phyloP scores from a whole-genome alignment of 2,797 vertebrate species.

The Trematomus bernacchii region DNA sequence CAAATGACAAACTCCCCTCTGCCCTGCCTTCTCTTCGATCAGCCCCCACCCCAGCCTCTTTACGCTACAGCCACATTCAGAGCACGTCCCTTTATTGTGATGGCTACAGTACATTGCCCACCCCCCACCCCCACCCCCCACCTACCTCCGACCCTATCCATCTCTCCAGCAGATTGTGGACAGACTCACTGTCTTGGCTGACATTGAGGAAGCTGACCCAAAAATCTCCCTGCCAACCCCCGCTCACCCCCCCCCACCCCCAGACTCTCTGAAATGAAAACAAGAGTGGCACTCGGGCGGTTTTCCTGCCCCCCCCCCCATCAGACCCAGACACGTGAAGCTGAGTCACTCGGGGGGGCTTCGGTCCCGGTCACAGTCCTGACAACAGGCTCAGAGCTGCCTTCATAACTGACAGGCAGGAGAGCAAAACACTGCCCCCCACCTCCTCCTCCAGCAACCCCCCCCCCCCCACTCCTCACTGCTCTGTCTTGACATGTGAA shows the following conservation, averaged over 20 bases:
- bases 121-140: slow-evolving; percentile 5
- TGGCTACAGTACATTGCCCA: slow-evolving; percentile 39
- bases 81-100: slow-evolving; percentile 74
- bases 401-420: slow-evolving; percentile 60
- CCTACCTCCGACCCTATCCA: slow-evolving; percentile 31
- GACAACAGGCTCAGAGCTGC: slow-evolving; percentile 56
- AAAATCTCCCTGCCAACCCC: slow-evolving; percentile 46
- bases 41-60: slow-evolving; percentile 28
- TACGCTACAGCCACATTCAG: slow-evolving; percentile 59
- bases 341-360: slow-evolving; percentile 62
- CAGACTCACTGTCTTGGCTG: slow-evolving; percentile 76
- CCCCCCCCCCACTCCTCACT: not conserved
- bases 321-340: slow-evolving; percentile 37
- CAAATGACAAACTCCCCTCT: slow-evolving; percentile 73
- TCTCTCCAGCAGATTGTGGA: slow-evolving; percentile 54
- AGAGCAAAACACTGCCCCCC: slow-evolving; percentile 34
- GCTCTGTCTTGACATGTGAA: slow-evolving; percentile 64
- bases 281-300: slow-evolving; percentile 1
- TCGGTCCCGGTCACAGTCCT: slow-evolving; percentile 37
- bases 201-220: slow-evolving; percentile 73
- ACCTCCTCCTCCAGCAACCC: not conserved
- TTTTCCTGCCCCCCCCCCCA: slow-evolving; percentile 12
- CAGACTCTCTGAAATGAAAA: slow-evolving; percentile 25
- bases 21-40: slow-evolving; percentile 38
- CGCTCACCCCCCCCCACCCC: slow-evolving; percentile 24